Conservation (phyloP, 1,140 invertebrate genomes). For the Drosophila ambigua region DNA sequence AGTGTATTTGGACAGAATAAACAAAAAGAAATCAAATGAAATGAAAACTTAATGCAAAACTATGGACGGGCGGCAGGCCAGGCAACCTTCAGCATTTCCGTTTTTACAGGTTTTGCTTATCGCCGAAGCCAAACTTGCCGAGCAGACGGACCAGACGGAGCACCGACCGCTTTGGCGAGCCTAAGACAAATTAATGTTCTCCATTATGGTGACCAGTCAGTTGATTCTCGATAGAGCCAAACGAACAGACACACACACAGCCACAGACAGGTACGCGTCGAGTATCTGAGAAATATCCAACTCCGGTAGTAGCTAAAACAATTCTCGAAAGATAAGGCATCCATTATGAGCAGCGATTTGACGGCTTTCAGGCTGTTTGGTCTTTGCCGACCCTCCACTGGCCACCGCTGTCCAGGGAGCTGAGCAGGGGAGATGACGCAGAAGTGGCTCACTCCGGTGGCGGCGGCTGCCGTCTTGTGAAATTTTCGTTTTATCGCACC, state of each 20-base stretch:
- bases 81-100: conserved; percentile 68
- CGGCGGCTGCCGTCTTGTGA: conserved; percentile 60
- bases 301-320: conserved; percentile 82
- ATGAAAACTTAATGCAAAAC: conserved; percentile 32
- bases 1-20: conserved; percentile 40
- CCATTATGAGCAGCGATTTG: conserved; percentile 83
- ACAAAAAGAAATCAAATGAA: conserved; percentile 14
- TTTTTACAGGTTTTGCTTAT: conserved; percentile 72
- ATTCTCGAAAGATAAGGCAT: conserved; percentile 76
- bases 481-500: conserved; percentile 82
- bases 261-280: conserved; percentile 3
- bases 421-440: conserved; percentile 51
- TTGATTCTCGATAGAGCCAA: conserved; percentile 10
- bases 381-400: conserved; percentile 63
- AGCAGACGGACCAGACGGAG: background rate
- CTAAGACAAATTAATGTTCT: conserved; percentile 75
- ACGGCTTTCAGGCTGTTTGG: conserved; percentile 75
- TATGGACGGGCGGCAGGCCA: background rate
- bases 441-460: conserved; percentile 11
- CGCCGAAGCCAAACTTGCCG: conserved; percentile 13
- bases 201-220: conserved; percentile 62
- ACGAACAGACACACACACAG: background rate
- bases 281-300: conserved; percentile 68
- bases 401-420: conserved; percentile 7
- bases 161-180: conserved; percentile 63